phyloP scores from a whole-genome alignment of 2,888 invertebrate genomes.

The Ormia ochracea region DNA sequence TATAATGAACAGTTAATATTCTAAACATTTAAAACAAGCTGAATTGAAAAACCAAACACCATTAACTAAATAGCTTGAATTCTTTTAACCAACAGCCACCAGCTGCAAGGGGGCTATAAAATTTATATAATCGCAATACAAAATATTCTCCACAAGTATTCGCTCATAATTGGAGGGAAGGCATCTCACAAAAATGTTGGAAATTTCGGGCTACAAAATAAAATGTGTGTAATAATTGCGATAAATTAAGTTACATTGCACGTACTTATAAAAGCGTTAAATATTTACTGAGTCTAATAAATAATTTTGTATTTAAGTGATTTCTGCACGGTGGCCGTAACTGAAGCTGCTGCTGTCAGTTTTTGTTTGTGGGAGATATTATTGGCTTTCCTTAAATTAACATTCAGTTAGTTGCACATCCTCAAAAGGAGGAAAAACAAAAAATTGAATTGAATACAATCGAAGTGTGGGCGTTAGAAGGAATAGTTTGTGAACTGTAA shows the following conservation, averaged over 20 bases:
- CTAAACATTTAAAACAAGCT: background rate
- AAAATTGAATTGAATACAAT: background rate
- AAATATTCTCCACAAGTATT: background rate
- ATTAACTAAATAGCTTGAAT: constrained; percentile 11
- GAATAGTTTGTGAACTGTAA: background rate
- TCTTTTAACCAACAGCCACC: background rate
- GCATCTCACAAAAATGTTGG: background rate
- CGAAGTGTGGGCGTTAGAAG: background rate
- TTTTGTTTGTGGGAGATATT: background rate
- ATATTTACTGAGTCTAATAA: constrained; percentile 59
- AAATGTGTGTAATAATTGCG: constrained; percentile 36
- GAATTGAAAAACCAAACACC: background rate
- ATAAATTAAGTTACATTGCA: constrained; percentile 59
- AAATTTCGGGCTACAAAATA: constrained; percentile 5
- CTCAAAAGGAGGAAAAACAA: background rate
- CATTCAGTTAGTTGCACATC: no score
- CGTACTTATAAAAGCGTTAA: constrained; percentile 61
- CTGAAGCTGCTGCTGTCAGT: background rate
- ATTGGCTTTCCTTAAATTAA: no score
- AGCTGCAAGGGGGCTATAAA: background rate
- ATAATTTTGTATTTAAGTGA: constrained; percentile 61
- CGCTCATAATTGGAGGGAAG: background rate
- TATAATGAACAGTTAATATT: constrained; percentile 14
- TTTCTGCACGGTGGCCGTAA: constrained; percentile 1
- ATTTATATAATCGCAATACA: constrained; percentile 37